Base-by-base conservation (phyloP, 64 coral and sea anemone species). In the Stichodactyla helianthus region DNA sequence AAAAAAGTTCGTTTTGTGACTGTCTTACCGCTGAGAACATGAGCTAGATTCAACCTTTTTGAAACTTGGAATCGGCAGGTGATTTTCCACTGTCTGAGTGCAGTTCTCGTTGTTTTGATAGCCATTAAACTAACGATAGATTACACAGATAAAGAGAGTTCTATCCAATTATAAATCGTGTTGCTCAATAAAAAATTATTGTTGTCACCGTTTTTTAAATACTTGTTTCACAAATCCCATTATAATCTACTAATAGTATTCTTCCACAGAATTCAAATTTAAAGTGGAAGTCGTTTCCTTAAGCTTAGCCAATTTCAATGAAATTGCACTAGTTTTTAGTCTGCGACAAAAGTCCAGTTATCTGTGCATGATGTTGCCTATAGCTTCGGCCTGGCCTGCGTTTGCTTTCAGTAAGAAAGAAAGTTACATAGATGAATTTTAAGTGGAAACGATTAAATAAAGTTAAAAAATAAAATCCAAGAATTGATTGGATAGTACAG, bases 361-460 rank as follows among this genome's bases (percentile, higher is more conserved):
- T 68, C n/a, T n/a, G 63, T 68, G 6, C 25, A 9, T 74, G 22
- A 26, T 74, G 68, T 74, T 26, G 7, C 1, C 68, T 74, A 2
- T 74, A 1, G 35, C 35, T 44, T 3, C 35, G 35, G 35, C 35
- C 35, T 44, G 8, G 25, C 0, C 25, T 12, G 26, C 27, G 68
- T 74, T 74, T 74, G 68, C 4, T 74, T 74, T 74, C 4, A 10
- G 35, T 44, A 44, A 44, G 12, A 31, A 31, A 74, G 68, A 74
- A 74, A 35, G 25, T 31, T 74, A 74, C 68, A 74, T 27, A 74
- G 25, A 74, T 31, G 9, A 74, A 74, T 74, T 23, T 9, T 74
- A 74, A 74, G 68, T 74, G 12, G 68, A 74, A 74, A 74, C 68
- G 68, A 74, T 74, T 74, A 74, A 31, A 74, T 27, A 27, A 31